phyloP scores from a whole-genome alignment of 2,888 invertebrate genomes.

The Chloromyia formosa region DNA sequence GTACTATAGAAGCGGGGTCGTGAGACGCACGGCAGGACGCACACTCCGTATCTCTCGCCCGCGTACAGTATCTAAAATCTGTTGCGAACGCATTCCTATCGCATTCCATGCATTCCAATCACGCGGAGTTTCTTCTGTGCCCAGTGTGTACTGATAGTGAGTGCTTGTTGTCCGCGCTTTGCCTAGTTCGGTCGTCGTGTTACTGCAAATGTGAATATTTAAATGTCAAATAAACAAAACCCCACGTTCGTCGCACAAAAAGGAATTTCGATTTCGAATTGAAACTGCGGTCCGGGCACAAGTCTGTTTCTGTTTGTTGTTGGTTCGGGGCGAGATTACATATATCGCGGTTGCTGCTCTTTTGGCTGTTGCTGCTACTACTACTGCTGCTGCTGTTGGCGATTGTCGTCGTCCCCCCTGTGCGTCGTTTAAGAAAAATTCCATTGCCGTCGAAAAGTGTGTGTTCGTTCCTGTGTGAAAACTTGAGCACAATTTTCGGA shows the following conservation, averaged over 20 bases:
- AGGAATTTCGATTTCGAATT: conserved; percentile 19
- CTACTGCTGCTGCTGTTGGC: no score
- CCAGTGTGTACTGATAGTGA: background rate
- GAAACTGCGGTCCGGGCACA: background rate
- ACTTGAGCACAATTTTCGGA: no score
- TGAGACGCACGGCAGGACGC: background rate
- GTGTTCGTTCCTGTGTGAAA: no score
- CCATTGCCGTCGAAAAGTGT: no score
- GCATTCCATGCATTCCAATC: conserved; percentile 45
- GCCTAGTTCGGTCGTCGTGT: background rate
- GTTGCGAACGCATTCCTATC: conserved; percentile 36
- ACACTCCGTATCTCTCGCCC: background rate
- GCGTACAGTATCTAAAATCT: background rate
- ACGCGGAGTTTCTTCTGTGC: conserved; percentile 37
- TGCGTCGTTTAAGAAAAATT: no score
- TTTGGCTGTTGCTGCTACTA: no score
- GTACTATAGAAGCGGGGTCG: background rate
- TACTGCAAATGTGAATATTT: conserved; percentile 44
- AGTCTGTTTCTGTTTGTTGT: conserved; percentile 18
- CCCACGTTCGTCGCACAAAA: conserved; percentile 32
- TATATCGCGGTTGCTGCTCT: no score
- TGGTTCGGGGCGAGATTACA: background rate
- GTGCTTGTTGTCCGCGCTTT: background rate
- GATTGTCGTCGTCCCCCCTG: no score
- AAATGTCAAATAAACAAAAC: conserved; percentile 49